Percentiles rank a stretch among this genome's conserved stretches.
Conservation (phyloP, 2,888 invertebrate species). For the Phengaris alcon region DNA sequence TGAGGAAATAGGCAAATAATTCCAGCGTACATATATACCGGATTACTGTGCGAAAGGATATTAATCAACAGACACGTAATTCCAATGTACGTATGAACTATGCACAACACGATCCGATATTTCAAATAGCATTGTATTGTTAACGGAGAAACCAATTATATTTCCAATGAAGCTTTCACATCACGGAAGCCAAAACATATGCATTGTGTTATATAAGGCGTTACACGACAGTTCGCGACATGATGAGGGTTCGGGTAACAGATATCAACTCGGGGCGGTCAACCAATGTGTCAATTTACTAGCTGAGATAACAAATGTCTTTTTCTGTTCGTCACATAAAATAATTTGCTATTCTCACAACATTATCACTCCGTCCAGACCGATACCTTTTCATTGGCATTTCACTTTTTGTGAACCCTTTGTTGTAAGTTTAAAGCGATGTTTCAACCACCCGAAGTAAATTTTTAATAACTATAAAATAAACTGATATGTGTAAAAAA, state of each 20-base stretch:
- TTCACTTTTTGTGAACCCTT: neutral
- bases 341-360: conserved; percentile 33
- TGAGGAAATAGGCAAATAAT: neutral
- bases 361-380: conserved; percentile 31
- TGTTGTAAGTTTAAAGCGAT: too few species aligned
- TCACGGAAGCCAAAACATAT: conserved; percentile 29
- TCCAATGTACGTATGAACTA: neutral
- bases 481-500: neutral
- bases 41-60: neutral
- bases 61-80: conserved; percentile 5
- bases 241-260: conserved; percentile 70
- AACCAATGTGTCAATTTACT: conserved; percentile 68
- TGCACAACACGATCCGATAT: neutral
- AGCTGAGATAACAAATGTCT: conserved; percentile 53
- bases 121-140: conserved; percentile 22
- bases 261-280: conserved; percentile 55
- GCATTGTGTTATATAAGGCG: conserved; percentile 30
- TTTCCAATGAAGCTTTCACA: conserved; percentile 22
- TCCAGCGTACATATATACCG: neutral
- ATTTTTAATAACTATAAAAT: neutral
- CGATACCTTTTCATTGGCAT: conserved; percentile 19
- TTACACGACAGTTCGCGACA: conserved; percentile 56
- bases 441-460: too few species aligned
- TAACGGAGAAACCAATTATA: conserved; percentile 22
- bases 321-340: conserved; percentile 42